Evolutionary conservation across 2,797 vertebrate genomes (phyloP).

Genomic region (Malurus leucopterus): DNA sequence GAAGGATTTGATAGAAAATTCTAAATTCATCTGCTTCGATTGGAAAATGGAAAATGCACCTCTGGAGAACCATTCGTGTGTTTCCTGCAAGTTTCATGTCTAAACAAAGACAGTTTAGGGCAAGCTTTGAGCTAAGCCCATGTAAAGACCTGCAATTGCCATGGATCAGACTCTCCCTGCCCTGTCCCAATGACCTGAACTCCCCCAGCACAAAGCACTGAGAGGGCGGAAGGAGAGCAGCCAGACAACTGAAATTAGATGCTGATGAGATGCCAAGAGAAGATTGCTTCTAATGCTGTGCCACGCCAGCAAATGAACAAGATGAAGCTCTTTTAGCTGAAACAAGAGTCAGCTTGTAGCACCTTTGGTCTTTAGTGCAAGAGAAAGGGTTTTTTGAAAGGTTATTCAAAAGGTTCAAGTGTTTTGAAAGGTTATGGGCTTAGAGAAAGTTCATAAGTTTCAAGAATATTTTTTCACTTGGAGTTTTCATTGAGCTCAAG

Average conservation of each 20-base stretch:
- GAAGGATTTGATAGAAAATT: constrained; percentile 48
- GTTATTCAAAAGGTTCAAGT: neutral
- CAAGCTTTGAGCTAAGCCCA: neutral
- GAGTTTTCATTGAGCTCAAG: neutral
- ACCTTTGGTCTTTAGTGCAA: neutral
- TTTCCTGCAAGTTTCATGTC: neutral
- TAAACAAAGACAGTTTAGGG: neutral
- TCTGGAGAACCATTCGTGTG: neutral
- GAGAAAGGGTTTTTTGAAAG: neutral
- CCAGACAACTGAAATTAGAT: constrained; percentile 1
- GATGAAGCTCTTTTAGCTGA: neutral
- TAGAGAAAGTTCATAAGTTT: neutral
- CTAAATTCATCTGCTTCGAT: constrained; percentile 40
- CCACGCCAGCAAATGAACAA: neutral
- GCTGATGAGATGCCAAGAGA: constrained; percentile 27
- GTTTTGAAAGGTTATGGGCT: neutral
- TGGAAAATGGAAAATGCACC: constrained; percentile 28
- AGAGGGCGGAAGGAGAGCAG: neutral
- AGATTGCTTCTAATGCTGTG: neutral
- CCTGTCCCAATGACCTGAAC: neutral
- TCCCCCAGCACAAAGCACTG: neutral
- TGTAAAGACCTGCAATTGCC: neutral
- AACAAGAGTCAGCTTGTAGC: neutral
- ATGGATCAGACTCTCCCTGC: neutral
- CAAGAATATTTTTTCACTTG: neutral